phyloP scores from a whole-genome alignment of 2,113 vertebrate genomes.

The Macquaria ambigua region DNA sequence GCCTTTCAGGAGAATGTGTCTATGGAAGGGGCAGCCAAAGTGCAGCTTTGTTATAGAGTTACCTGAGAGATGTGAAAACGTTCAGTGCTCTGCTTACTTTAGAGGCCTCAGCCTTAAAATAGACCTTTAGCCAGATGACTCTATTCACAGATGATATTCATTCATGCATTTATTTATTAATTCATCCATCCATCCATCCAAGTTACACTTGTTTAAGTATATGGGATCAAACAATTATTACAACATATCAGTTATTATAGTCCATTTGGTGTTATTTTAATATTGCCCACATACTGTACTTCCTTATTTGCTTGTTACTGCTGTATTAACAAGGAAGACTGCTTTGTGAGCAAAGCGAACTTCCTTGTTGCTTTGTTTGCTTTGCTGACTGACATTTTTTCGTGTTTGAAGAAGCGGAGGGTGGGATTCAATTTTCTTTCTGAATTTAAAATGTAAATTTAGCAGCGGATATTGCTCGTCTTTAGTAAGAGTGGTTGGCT shows the following conservation, averaged over 20 bases:
- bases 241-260: too few relatives aligned
- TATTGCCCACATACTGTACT: not conserved
- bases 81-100: not conserved
- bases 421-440: not conserved
- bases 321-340: not conserved
- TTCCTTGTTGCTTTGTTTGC: not conserved
- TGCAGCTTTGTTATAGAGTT: constrained; percentile 13
- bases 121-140: not conserved
- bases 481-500: not conserved
- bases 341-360: not conserved
- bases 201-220: not conserved
- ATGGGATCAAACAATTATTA: not conserved
- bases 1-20: not conserved
- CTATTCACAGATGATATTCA: not conserved
- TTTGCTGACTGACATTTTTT: not conserved
- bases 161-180: not conserved
- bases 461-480: not conserved
- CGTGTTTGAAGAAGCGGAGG: not conserved
- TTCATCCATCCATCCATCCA: not conserved
- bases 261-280: not conserved
- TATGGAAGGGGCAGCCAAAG: constrained; percentile 16
- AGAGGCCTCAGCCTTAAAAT: not conserved
- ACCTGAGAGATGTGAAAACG: constrained; percentile 7
- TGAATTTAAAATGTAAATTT: not conserved
- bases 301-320: not conserved